phyloP scores from a whole-genome alignment of 2,113 vertebrate genomes.

The Scophthalmus maximus region DNA sequence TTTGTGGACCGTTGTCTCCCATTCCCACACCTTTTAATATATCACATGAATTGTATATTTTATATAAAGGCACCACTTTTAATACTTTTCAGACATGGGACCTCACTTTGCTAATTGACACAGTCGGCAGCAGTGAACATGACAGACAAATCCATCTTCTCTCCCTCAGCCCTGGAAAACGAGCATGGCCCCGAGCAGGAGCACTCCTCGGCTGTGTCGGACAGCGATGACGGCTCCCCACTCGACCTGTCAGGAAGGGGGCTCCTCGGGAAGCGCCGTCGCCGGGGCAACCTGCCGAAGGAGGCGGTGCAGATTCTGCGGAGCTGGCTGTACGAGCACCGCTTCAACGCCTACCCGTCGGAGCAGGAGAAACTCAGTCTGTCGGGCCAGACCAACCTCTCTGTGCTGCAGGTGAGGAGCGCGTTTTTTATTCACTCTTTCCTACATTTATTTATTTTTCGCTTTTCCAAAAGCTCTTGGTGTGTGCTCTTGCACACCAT shows the following conservation, averaged over 20 bases:
- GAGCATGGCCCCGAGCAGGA: constrained; percentile 73
- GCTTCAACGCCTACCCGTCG: constrained; percentile 96
- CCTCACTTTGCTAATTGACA: background rate
- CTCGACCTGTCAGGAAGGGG: constrained; percentile 84
- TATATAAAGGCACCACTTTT: too few species aligned
- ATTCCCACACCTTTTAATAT: background rate
- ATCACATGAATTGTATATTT: too few species aligned
- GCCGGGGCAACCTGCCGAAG: constrained; percentile 96
- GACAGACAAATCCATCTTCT: too few species aligned
- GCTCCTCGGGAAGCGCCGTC: constrained; percentile 88
- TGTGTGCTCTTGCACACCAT: background rate
- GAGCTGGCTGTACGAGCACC: constrained; percentile 95
- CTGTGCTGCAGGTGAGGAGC: constrained; percentile 90
- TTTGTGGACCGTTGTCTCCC: background rate
- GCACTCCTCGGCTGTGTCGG: constrained; percentile 88
- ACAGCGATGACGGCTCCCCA: constrained; percentile 91
- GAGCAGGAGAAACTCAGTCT: constrained; percentile 96
- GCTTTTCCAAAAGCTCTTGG: background rate
- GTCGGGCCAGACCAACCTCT: constrained; percentile 91
- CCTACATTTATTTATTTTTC: background rate
- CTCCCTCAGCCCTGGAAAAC: constrained; percentile 72
- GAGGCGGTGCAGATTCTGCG: constrained; percentile 94
- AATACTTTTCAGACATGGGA: too few species aligned
- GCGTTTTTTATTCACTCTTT: background rate
- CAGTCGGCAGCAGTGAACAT: background rate